A percentile compares a stretch with the other conserved stretches of the same genome.
phyloP scores from a whole-genome alignment of 2,113 vertebrate genomes.

The Pyxicephalus adspersus region DNA sequence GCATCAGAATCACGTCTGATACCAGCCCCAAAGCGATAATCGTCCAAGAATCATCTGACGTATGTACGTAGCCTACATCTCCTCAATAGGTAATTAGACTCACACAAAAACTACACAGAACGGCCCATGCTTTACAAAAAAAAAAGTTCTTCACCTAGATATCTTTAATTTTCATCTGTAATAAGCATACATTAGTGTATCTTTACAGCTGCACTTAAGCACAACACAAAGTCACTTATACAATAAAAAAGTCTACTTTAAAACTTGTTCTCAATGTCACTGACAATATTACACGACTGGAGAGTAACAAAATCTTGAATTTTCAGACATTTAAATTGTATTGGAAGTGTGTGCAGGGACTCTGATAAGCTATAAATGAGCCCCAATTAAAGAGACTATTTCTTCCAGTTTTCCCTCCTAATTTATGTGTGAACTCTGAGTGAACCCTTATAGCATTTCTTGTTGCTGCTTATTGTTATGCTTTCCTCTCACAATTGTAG shows the following conservation, averaged over 20 bases:
- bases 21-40: too few relatives aligned
- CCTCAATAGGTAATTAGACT: too few relatives aligned
- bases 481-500: background rate
- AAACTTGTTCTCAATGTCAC: too few relatives aligned
- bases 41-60: too few relatives aligned
- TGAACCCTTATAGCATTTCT: conserved; percentile 11
- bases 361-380: background rate
- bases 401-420: conserved; percentile 5
- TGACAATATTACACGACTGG: background rate
- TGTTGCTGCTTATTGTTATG: conserved; percentile 8
- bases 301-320: conserved; percentile 7
- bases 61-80: too few relatives aligned
- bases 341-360: background rate
- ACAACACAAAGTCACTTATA: too few relatives aligned
- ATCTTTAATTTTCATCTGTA: background rate
- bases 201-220: too few relatives aligned
- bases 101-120: too few relatives aligned
- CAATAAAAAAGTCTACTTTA: too few relatives aligned
- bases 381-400: background rate
- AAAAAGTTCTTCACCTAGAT: too few relatives aligned
- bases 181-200: background rate
- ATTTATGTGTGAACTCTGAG: conserved; percentile 16
- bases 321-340: background rate
- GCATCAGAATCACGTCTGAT: too few relatives aligned
- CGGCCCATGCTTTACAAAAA: too few relatives aligned